Conservation (phyloP, 2,888 invertebrate genomes). For the Drosophila leonis region DNA sequence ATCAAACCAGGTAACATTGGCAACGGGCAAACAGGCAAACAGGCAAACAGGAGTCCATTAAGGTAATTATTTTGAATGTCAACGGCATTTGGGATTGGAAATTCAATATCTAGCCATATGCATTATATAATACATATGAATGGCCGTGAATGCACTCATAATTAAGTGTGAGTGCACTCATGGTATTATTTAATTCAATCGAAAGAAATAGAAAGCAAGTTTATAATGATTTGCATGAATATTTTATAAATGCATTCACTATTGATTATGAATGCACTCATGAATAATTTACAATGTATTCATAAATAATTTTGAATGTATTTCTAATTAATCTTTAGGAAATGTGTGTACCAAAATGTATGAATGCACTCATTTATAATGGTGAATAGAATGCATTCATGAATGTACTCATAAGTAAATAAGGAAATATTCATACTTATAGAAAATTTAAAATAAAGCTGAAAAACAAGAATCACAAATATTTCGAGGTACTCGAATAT, state of each 20-base stretch:
- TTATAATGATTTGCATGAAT: not conserved
- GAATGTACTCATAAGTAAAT: too few relatives aligned
- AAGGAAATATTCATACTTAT: too few relatives aligned
- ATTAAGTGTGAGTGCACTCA: slow-evolving; percentile 1
- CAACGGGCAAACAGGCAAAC: slow-evolving; percentile 1
- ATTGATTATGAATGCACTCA: not conserved
- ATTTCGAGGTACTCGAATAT: too few relatives aligned
- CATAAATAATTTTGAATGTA: not conserved
- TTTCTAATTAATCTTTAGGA: too few relatives aligned
- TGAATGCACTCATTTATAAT: not conserved
- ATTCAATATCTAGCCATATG: slow-evolving; percentile 6
- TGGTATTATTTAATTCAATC: not conserved
- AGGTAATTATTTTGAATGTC: slow-evolving; percentile 45
- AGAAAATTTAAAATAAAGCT: too few relatives aligned
- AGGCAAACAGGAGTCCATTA: slow-evolving; percentile 43
- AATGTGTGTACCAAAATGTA: not conserved
- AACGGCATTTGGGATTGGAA: slow-evolving; percentile 9
- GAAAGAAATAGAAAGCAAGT: not conserved
- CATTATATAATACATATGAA: not conserved
- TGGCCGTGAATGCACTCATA: slow-evolving; percentile 14
- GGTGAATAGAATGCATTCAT: too few relatives aligned
- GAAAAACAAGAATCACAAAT: too few relatives aligned
- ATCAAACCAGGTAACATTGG: slow-evolving; percentile 14
- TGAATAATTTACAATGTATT: not conserved
- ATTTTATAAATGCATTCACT: not conserved